Base-by-base conservation (phyloP, 2,888 invertebrate species). In the Drosophila quinaria region DNA sequence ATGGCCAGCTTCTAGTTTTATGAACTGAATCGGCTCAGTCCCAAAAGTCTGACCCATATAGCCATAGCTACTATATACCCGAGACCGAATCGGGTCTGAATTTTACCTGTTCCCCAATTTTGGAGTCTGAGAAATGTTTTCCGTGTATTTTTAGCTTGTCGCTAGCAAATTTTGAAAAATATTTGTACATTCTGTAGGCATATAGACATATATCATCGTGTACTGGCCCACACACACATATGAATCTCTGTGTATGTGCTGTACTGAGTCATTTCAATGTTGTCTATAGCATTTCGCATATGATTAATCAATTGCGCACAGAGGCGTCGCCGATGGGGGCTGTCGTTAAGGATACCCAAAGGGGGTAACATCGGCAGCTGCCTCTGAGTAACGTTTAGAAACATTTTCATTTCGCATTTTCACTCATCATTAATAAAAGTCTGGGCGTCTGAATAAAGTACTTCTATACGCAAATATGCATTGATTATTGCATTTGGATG, bases 351-450 rank as follows among this genome's bases (percentile, higher is more conserved):
- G 22, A 33, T 22, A 11, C 31, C 4, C 4, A 25, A 13, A 10
- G 6, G 39, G 62, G 37, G 13, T 31, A n/a, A 10, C n/a, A 31
- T n/a, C 9, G 25, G 25, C 29, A 29, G 9, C 71, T 35, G 65
- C 56, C 74, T 22, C 55, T 74, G 75, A 8, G 10, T 52, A 47
- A 41, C n/a, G 37, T 47, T 44, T 35, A 60, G 25, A 61, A 88
- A 74, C 56, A 83, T 83, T 89, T 83, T 71, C 52, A 78, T 80
- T 88, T 75, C 46, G 55, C 62, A 80, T 86, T 51, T 83, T 80
- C 87, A 83, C 84, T 83, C 72, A 86, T 85, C 84, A 85, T 85
- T 85, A 85, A 83, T 87, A 85, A 85, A 78, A 83, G 87, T 89
- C 84, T 89, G 81, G 87, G 63, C 72, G 85, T 76, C 77, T 71